Conservation (phyloP, 2,113 vertebrate species). For the Psephotus haematonotus region DNA sequence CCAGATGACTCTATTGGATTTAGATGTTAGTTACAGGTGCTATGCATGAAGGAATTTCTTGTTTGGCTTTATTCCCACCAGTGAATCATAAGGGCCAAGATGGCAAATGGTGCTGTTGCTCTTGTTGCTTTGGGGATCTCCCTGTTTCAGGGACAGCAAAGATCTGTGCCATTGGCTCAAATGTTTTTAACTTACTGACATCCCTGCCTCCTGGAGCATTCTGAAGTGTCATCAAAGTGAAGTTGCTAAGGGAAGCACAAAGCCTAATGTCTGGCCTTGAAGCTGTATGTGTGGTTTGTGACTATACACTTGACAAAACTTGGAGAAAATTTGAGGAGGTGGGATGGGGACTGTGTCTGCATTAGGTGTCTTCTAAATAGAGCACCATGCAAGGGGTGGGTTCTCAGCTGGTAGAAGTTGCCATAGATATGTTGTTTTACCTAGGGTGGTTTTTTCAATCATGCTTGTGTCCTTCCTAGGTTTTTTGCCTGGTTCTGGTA, state of each 20-base stretch:
- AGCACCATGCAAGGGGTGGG: neutral
- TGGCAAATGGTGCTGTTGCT: neutral
- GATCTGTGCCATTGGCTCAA: neutral
- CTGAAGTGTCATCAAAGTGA: neutral
- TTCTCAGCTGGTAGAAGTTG: neutral
- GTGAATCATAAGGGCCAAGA: neutral
- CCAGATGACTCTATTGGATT: conserved; percentile 2
- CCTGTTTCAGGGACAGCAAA: neutral
- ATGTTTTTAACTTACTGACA: neutral
- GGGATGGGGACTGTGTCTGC: neutral
- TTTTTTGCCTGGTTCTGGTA: neutral
- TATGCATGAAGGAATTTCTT: neutral
- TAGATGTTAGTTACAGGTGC: conserved; percentile 27
- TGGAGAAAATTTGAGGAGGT: neutral
- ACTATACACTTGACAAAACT: neutral
- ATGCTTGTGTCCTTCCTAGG: neutral
- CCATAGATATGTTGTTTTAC: neutral
- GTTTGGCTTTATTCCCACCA: conserved; percentile 2
- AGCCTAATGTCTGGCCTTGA: neutral
- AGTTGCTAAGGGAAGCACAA: neutral
- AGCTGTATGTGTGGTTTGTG: neutral
- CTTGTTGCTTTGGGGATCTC: neutral
- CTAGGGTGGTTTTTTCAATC: neutral
- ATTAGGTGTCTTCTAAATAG: neutral
- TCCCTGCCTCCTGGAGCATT: neutral